Conservation (phyloP, 2,113 vertebrate species). For the Oostethus manadensis region DNA sequence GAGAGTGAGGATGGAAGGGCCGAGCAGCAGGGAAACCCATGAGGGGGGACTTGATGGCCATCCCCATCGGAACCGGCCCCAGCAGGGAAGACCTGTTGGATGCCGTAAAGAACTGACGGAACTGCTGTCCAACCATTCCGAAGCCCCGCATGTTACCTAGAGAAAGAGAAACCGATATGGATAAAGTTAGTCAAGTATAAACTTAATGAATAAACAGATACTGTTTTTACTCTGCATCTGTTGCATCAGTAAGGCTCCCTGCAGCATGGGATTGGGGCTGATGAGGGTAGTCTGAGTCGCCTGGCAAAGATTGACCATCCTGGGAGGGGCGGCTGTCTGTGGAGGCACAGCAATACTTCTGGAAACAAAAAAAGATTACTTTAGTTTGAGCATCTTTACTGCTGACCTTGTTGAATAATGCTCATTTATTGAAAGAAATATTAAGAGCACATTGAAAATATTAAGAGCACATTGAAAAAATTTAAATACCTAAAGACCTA, state of each 20-base stretch:
- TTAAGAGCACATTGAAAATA: neutral
- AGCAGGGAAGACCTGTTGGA: slow-evolving; percentile 86
- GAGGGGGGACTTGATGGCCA: slow-evolving; percentile 83
- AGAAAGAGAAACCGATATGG: slow-evolving; percentile 3
- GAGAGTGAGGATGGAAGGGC: slow-evolving; percentile 76
- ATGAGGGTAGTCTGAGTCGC: slow-evolving; percentile 80
- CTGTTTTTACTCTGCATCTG: slow-evolving; percentile 86
- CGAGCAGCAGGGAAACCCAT: slow-evolving; percentile 77
- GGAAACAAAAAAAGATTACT: slow-evolving; percentile 17
- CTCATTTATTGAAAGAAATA: neutral
- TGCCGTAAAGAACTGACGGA: slow-evolving; percentile 89
- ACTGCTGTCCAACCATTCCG: slow-evolving; percentile 82
- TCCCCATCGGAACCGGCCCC: slow-evolving; percentile 88
- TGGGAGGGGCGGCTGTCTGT: slow-evolving; percentile 69
- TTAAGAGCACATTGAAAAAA: neutral
- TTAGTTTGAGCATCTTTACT: neutral
- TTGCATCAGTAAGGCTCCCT: slow-evolving; percentile 90
- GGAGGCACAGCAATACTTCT: slow-evolving; percentile 61
- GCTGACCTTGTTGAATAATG: neutral
- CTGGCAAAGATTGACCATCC: slow-evolving; percentile 84
- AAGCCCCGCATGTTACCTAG: slow-evolving; percentile 82
- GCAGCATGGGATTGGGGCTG: slow-evolving; percentile 85
- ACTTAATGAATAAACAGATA: no score
- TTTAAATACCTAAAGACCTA: neutral
- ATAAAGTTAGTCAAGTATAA: neutral